phyloP scores from a whole-genome alignment of 2,888 invertebrate genomes.

The Drosophila lacicola region DNA sequence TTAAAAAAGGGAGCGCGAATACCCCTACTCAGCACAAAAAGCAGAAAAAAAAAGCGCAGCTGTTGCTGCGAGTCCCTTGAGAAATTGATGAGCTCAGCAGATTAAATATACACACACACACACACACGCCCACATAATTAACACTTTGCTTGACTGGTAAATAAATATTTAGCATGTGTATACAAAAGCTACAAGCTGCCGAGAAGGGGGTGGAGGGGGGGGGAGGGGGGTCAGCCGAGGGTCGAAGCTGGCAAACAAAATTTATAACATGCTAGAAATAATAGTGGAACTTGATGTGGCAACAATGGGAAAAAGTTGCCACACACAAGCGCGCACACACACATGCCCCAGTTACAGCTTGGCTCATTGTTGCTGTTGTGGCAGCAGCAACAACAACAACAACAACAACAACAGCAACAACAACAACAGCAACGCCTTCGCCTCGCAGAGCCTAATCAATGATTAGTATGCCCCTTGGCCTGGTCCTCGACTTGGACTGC shows the following conservation, averaged over 20 bases:
- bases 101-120: slow-evolving; percentile 41
- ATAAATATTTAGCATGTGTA: slow-evolving; percentile 74
- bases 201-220: neutral
- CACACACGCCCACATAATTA: slow-evolving; percentile 67
- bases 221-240: slow-evolving; percentile 6
- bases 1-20: slow-evolving; percentile 7
- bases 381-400: slow-evolving; percentile 5
- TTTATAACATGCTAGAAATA: slow-evolving; percentile 69
- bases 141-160: slow-evolving; percentile 68
- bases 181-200: slow-evolving; percentile 9
- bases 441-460: slow-evolving; percentile 63
- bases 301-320: slow-evolving; percentile 43
- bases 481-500: slow-evolving; percentile 42
- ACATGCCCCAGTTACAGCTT: slow-evolving; percentile 44
- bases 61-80: slow-evolving; percentile 51
- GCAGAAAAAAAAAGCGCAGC: slow-evolving; percentile 35
- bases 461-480: slow-evolving; percentile 62
- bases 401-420: too few relatives aligned
- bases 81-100: slow-evolving; percentile 69
- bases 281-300: slow-evolving; percentile 56
- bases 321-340: slow-evolving; percentile 17
- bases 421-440: slow-evolving; percentile 48
- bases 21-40: neutral
- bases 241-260: slow-evolving; percentile 54
- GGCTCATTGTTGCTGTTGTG: slow-evolving; percentile 4